Evolutionary conservation across 2,888 invertebrate genomes (phyloP).

Genomic region (Entomobrya proxima): DNA sequence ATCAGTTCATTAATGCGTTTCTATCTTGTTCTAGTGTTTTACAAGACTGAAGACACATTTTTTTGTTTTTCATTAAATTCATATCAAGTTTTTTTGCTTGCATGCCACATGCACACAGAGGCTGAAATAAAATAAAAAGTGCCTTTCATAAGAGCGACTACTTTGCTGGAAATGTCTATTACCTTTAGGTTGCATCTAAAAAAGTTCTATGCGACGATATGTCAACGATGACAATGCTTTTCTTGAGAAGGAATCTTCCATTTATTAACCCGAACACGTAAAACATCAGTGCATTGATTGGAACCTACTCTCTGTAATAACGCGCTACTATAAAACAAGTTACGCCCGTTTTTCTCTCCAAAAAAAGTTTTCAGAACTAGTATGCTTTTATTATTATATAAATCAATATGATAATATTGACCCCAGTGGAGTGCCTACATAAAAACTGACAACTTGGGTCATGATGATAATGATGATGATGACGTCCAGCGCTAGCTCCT

Average conservation of each 20-base stretch:
- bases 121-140: too few species aligned
- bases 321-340: background rate
- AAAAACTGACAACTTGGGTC: conserved; percentile 1
- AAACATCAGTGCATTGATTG: conserved; percentile 46
- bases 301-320: conserved; percentile 1
- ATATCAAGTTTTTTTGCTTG: too few species aligned
- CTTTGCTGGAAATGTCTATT: too few species aligned
- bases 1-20: too few species aligned
- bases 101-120: too few species aligned
- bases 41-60: too few species aligned
- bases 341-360: background rate
- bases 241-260: background rate
- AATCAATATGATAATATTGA: conserved; percentile 29
- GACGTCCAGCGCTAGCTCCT: background rate
- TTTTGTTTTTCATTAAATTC: too few species aligned
- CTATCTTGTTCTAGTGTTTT: too few species aligned
- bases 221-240: background rate
- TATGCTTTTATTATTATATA: conserved; percentile 1
- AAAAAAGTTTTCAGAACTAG: background rate
- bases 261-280: conserved; percentile 52
- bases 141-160: too few species aligned
- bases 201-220: background rate
- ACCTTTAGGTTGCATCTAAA: too few species aligned
- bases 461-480: too few species aligned
- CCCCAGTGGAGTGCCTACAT: background rate